Evolutionary conservation across 2,113 vertebrate species (phyloP).

Genomic region (Otolemur garnettii): DNA sequence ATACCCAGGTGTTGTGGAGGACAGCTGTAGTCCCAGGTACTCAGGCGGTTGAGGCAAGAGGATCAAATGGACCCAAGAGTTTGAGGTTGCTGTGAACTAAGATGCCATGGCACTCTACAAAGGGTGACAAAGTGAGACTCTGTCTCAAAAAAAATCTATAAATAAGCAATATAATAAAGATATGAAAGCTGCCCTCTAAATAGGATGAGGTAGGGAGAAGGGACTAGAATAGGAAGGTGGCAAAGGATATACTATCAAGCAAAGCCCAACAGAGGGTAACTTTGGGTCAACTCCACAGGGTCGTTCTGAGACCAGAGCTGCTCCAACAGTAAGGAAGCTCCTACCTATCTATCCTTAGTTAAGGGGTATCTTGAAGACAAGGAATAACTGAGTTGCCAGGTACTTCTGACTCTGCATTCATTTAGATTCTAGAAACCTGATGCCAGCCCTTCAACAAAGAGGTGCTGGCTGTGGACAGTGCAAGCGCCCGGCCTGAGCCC

Average conservation of each 20-base stretch:
- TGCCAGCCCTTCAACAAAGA: neutral
- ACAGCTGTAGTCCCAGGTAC: too few species aligned
- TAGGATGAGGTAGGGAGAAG: neutral
- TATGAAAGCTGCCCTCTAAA: neutral
- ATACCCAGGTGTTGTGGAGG: too few species aligned
- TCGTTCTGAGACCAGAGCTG: neutral
- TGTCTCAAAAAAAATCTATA: neutral
- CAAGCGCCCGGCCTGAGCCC: neutral
- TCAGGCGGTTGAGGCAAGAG: too few species aligned
- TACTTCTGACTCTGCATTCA: neutral
- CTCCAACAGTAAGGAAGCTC: neutral
- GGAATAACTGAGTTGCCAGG: neutral
- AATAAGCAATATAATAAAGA: conserved; percentile 45
- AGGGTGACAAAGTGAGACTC: too few species aligned
- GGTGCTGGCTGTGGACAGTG: fast-evolving
- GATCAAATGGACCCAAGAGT: too few species aligned
- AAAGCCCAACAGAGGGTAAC: neutral
- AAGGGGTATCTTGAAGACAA: neutral
- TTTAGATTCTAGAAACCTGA: neutral
- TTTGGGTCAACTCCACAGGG: neutral
- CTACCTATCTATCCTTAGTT: neutral
- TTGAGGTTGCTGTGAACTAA: too few species aligned
- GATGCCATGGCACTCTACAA: too few species aligned
- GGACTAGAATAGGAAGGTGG: neutral
- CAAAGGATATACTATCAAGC: neutral